Conservation (phyloP, 2,797 vertebrate species). For the Molossus alvarezi region DNA sequence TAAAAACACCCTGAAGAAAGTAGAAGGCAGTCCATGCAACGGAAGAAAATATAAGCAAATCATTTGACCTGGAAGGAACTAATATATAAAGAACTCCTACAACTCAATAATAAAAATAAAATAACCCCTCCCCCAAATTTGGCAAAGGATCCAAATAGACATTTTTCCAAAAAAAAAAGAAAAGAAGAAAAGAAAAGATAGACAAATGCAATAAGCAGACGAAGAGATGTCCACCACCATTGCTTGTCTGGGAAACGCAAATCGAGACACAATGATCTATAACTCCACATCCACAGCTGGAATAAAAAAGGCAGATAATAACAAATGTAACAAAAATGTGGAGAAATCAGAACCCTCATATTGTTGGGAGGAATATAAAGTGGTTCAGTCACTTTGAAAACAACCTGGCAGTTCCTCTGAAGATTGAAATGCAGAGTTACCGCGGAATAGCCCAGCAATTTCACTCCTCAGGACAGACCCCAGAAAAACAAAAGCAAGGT, state of each 20-base stretch:
- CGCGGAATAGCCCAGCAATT: rapidly evolving
- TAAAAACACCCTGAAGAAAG: not conserved
- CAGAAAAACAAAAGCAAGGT: not conserved
- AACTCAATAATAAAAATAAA: not conserved
- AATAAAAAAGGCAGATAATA: not conserved
- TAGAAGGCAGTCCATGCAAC: not conserved
- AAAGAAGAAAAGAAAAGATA: no score
- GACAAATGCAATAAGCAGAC: no score
- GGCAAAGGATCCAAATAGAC: not conserved
- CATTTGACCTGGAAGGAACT: not conserved
- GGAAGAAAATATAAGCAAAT: slow-evolving; percentile 9
- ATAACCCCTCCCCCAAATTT: not conserved
- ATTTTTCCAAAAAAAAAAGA: no score
- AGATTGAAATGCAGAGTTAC: not conserved
- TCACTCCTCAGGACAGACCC: not conserved
- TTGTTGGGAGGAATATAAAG: not conserved
- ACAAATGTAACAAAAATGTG: not conserved
- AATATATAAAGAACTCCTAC: not conserved
- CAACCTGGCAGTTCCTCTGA: not conserved
- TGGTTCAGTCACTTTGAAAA: not conserved
- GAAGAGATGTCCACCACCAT: no score
- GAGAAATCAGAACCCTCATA: not conserved
- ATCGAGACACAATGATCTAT: not conserved
- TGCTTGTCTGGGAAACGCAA: not conserved
- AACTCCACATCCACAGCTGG: not conserved